Conservation (phyloP, 2,888 invertebrate species). For the Orthonychiurus folsomi region DNA sequence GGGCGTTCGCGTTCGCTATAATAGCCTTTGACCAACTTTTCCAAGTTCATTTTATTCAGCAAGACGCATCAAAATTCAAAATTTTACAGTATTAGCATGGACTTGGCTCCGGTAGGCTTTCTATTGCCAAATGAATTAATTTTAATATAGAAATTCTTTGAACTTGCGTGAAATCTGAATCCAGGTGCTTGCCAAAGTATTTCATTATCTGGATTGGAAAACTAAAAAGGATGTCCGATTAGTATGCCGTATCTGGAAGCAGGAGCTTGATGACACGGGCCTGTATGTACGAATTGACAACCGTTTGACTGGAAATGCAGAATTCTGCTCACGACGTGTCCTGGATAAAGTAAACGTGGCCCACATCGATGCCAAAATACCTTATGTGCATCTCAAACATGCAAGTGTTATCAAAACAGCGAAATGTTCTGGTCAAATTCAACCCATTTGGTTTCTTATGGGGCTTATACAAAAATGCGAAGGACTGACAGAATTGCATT, state of each 20-base stretch:
- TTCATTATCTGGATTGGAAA: not conserved
- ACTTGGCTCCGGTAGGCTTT: too few species aligned
- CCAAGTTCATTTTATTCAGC: too few species aligned
- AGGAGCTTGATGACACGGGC: not conserved
- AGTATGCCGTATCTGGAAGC: not conserved
- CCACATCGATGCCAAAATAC: not conserved
- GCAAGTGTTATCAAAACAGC: not conserved
- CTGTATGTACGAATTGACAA: not conserved
- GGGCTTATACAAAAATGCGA: not conserved
- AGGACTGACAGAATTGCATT: not conserved
- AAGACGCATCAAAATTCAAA: too few species aligned
- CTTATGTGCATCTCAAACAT: not conserved
- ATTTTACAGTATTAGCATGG: too few species aligned
- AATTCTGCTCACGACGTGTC: not conserved
- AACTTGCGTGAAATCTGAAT: too few species aligned
- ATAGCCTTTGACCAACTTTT: too few species aligned
- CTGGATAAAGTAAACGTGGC: not conserved
- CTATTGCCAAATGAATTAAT: too few species aligned
- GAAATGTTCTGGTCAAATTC: not conserved
- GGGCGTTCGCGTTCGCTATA: too few species aligned
- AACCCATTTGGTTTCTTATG: not conserved
- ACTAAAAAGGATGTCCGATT: not conserved
- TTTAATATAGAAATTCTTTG: too few species aligned
- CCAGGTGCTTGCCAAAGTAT: not conserved
- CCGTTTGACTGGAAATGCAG: not conserved